These are phyloP conservation scores for Bungarus multicinctus DNA, from an alignment of 2,113 vertebrate genomes.

Conservation along the genomic window DNA sequence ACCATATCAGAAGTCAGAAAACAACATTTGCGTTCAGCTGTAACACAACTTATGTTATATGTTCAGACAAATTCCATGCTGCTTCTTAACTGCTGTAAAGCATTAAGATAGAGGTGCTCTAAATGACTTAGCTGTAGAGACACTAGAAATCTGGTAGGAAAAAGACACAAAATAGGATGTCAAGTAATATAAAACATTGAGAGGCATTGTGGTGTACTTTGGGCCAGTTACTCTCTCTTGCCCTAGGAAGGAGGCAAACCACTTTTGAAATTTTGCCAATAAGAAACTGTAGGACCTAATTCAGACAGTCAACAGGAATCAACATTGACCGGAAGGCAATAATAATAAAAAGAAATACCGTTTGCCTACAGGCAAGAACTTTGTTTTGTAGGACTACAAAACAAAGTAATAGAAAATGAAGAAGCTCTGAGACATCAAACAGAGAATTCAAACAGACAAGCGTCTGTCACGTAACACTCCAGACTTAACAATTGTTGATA, in stretches of 20 bases:
- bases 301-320: neutral
- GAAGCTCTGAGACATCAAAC: neutral
- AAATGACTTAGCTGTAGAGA: neutral
- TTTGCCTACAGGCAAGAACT: neutral
- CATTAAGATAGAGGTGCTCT: neutral
- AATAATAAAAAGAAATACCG: neutral
- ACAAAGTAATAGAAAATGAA: neutral
- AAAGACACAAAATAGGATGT: neutral
- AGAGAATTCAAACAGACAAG: neutral
- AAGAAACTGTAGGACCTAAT: neutral
- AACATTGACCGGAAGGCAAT: neutral
- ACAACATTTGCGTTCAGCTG: neutral
- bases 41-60: neutral
- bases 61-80: neutral
- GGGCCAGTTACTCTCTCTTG: neutral
- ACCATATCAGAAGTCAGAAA: neutral
- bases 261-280: neutral
- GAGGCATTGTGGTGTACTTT: neutral
- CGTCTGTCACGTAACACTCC: neutral
- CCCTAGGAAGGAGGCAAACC: neutral
- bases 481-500: neutral
- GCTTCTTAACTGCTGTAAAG: neutral
- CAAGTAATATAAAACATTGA: neutral
- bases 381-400: neutral
- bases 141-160: neutral